A percentile compares a stretch with the other conserved stretches of the same genome.
Conservation (phyloP, 2,888 invertebrate species). For the Apotomis capreana region DNA sequence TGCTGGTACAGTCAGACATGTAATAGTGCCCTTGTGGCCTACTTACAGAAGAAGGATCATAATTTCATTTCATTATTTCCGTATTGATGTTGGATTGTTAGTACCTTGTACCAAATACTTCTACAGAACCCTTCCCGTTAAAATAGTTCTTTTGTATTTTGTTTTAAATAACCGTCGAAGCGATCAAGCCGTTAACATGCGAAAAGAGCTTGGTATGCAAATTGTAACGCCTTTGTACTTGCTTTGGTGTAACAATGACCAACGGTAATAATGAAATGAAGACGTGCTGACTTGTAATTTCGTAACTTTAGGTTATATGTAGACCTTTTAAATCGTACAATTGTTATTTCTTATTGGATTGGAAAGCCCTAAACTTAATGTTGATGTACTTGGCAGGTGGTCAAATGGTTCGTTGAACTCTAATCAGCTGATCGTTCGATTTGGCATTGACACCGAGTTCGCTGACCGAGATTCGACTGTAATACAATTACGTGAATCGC, state of each 20-base stretch:
- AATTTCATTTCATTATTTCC: too few relatives aligned
- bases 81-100: too few relatives aligned
- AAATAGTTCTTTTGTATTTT: neutral
- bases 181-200: constrained; percentile 36
- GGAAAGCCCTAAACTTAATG: neutral
- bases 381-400: constrained; percentile 22
- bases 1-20: too few relatives aligned
- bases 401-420: constrained; percentile 31
- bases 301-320: neutral
- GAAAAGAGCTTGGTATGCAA: constrained; percentile 34
- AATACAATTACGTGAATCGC: constrained; percentile 26
- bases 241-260: constrained; percentile 22
- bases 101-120: neutral
- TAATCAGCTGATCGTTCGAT: constrained; percentile 47
- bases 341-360: neutral
- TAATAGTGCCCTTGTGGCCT: too few relatives aligned
- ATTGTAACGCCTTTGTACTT: constrained; percentile 22
- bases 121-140: constrained; percentile 8
- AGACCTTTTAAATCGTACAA: too few relatives aligned
- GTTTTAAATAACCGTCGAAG: constrained; percentile 32
- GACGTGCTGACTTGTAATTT: neutral
- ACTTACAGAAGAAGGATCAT: too few relatives aligned
- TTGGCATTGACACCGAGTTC: constrained; percentile 41
- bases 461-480: constrained; percentile 32
- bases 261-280: constrained; percentile 2